These are phyloP conservation scores for Diplogasteroides magnus DNA, from an alignment of 1,140 invertebrate species.

Conservation along the genomic window DNA sequence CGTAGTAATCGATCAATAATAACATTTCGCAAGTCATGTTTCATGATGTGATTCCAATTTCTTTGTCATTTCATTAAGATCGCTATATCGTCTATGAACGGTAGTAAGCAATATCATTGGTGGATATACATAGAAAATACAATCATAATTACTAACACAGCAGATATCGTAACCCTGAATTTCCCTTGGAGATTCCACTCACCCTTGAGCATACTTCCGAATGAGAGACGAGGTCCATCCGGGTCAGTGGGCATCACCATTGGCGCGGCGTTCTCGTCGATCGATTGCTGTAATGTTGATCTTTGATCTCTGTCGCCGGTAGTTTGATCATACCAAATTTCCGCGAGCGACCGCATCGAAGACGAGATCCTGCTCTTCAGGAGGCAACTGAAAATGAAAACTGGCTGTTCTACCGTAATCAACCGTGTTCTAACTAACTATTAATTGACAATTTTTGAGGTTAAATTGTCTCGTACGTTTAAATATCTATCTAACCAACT, in stretches of 20 bases:
- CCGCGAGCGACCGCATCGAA: background rate
- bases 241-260: background rate
- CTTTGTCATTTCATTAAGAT: slow-evolving; percentile 2
- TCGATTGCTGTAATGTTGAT: background rate
- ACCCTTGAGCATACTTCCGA: slow-evolving; percentile 3
- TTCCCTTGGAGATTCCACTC: background rate
- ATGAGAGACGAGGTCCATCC: background rate
- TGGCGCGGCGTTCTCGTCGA: slow-evolving; percentile 3
- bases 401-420: slow-evolving; percentile 4
- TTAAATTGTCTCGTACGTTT: too few species aligned
- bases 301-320: too few species aligned
- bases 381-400: background rate
- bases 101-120: background rate
- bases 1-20: background rate
- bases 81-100: slow-evolving; percentile 18
- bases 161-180: background rate
- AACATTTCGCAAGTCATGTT: slow-evolving; percentile 5
- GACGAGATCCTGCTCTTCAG: background rate
- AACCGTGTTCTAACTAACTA: slow-evolving; percentile 1
- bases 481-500: slow-evolving; percentile 8
- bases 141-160: background rate
- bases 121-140: slow-evolving; percentile 9
- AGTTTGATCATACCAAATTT: too few species aligned
- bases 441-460: slow-evolving; percentile 12
- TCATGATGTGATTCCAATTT: slow-evolving; percentile 12